Evolutionary conservation across 2,888 invertebrate genomes (phyloP).

Genomic region (Beris morrisii): DNA sequence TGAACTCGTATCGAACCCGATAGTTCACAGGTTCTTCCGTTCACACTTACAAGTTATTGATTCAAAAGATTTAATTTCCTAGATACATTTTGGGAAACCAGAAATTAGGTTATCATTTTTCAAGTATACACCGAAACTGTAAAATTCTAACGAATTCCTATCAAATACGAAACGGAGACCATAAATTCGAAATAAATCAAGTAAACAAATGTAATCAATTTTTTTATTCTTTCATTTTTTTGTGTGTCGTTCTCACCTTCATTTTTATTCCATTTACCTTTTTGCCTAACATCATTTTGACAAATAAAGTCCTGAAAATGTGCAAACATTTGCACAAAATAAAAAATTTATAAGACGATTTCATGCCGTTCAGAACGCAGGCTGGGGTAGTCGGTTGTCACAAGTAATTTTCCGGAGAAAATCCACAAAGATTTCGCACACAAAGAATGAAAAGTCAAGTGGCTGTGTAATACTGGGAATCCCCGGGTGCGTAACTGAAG

Average conservation of each 20-base stretch:
- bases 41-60: no score
- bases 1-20: no score
- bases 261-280: slow-evolving; percentile 1
- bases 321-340: slow-evolving; percentile 27
- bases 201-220: no score
- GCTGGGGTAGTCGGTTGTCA: slow-evolving; percentile 4
- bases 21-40: no score
- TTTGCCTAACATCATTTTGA: slow-evolving; percentile 8
- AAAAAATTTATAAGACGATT: slow-evolving; percentile 21
- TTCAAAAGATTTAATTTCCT: no score
- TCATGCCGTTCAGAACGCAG: not conserved
- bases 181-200: no score
- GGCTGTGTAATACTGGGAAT: slow-evolving; percentile 18
- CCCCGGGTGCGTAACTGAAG: slow-evolving; percentile 1
- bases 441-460: slow-evolving; percentile 28
- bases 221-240: no score
- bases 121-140: no score
- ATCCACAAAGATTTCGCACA: slow-evolving; percentile 11
- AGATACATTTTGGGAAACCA: no score
- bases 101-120: no score
- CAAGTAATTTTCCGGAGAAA: slow-evolving; percentile 18
- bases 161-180: no score
- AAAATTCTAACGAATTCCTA: no score
- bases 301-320: slow-evolving; percentile 24
- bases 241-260: not conserved